Base-by-base conservation (phyloP, 1,140 invertebrate genomes). In the Diachasma alloeum region DNA sequence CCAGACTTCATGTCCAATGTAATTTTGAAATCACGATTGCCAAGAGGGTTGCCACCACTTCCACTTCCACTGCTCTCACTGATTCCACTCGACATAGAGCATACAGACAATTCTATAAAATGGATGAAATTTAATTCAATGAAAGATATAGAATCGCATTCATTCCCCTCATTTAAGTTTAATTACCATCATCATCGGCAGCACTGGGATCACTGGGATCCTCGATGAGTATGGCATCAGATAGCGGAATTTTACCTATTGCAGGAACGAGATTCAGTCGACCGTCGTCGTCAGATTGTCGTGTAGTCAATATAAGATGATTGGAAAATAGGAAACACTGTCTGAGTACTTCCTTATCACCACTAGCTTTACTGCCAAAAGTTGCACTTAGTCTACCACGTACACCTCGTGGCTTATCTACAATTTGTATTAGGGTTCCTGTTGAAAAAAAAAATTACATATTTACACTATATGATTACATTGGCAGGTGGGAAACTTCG, bases 281-380 rank as follows among this genome's bases (percentile, higher is more conserved):
- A 13, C 97, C 97, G 78, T 94, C 96, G 9, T 84, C 83, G 46
- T 84, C 83, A 4, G 82, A 85, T 82, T 88, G 92, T 86, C 93
- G 91, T 19, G 94, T 96, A 0, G 95, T 95, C 15, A 97, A 88
- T 74, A 97, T 92, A 77, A 97, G 91, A 87, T 97, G 95, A 91
- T 97, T 96, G 70, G 95, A 96, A 89, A 97, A 97, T 6, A 97
- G 92, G 85, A 96, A 97, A 56, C 95, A 96, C 84, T 97, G 95
- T 0, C 96, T 90, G 4, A 95, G 88, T 0, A 92, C 90, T 77
- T 96, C 94, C 79, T 95, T 95, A 85, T 95, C 93, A 24, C 77
- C 75, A 0, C 78, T 53, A 31, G 73, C 44, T 82, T 88, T 88
- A 8, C 92, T 92, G 85, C 93, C 94, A 74, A 93, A 93, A 24